Percentiles rank a stretch among this genome's conserved stretches.
phyloP scores from a whole-genome alignment of 2,797 vertebrate genomes.

The Australoheros facetus region DNA sequence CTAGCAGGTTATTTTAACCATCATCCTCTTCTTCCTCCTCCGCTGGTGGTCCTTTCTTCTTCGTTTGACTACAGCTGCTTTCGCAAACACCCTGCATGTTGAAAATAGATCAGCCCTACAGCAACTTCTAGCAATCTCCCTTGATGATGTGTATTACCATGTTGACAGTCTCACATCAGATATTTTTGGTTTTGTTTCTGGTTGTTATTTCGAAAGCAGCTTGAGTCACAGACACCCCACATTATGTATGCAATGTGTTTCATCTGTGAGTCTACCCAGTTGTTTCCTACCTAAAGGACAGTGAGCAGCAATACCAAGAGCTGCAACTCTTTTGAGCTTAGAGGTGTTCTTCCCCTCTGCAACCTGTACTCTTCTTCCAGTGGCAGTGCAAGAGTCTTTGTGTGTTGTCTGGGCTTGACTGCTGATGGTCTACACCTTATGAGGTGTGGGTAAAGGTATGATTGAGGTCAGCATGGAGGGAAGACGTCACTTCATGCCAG shows the following conservation, averaged over 20 bases:
- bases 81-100: slow-evolving; percentile 30
- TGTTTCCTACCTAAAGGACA: slow-evolving; percentile 12
- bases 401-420: neutral
- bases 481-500: too few species aligned
- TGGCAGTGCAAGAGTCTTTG: neutral
- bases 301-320: slow-evolving; percentile 8
- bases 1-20: neutral
- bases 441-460: neutral
- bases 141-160: slow-evolving; percentile 24
- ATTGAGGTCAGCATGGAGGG: neutral
- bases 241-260: slow-evolving; percentile 29
- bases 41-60: neutral
- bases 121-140: slow-evolving; percentile 31
- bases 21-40: neutral
- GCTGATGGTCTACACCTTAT: neutral
- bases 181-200: slow-evolving; percentile 45
- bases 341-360: neutral
- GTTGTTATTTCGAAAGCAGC: slow-evolving; percentile 26
- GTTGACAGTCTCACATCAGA: slow-evolving; percentile 36
- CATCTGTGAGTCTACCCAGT: slow-evolving; percentile 16
- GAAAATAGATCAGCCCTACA: slow-evolving; percentile 59
- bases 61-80: slow-evolving; percentile 27
- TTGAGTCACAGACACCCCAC: slow-evolving; percentile 17
- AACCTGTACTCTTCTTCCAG: neutral
- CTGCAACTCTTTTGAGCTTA: neutral